Conservation (phyloP, 2,797 vertebrate species). For the Gastrophryne carolinensis region DNA sequence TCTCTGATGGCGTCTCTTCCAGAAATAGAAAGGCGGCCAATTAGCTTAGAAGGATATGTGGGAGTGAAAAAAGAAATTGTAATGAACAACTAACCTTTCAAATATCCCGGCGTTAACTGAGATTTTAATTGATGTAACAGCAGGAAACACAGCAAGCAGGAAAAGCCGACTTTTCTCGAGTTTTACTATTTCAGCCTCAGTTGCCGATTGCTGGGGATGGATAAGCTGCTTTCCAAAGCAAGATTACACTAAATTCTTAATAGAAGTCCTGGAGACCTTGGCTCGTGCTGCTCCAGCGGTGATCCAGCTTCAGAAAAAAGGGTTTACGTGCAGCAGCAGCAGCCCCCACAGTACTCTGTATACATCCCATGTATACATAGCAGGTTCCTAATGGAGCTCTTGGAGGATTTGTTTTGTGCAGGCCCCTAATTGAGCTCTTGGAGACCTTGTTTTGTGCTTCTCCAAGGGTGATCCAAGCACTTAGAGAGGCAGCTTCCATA, state of each 20-base stretch:
- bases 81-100: conserved; percentile 23
- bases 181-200: conserved; percentile 20
- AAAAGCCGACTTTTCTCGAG: not conserved
- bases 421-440: no score
- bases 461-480: no score
- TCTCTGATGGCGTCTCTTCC: not conserved
- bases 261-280: conserved; percentile 5
- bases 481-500: no score
- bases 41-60: conserved; percentile 4
- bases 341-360: no score
- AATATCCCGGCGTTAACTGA: not conserved
- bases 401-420: no score
- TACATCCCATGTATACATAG: no score
- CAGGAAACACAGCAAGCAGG: not conserved
- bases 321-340: no score
- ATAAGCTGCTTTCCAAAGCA: not conserved
- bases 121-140: conserved; percentile 24
- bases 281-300: not conserved
- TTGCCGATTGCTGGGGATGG: not conserved
- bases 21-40: conserved; percentile 2
- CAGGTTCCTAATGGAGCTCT: no score
- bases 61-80: not conserved
- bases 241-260: conserved; percentile 5
- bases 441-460: no score
- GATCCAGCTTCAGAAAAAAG: not conserved